phyloP scores from a whole-genome alignment of 2,888 invertebrate genomes.

The Cheilosia scutellata region DNA sequence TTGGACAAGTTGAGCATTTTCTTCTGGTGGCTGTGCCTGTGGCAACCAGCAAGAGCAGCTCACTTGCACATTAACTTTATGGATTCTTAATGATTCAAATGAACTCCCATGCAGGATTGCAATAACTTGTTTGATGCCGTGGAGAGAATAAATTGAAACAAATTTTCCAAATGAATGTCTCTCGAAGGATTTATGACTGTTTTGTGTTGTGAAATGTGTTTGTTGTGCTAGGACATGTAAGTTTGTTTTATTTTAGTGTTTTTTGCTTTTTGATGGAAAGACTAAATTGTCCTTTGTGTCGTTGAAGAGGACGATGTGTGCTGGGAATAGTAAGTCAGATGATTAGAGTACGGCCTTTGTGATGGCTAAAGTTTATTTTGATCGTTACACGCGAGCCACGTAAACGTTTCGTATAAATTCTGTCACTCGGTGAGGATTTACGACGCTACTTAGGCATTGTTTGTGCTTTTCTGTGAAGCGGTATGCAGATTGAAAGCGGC shows the following conservation, averaged over 20 bases:
- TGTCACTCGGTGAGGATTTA: slow-evolving; percentile 61
- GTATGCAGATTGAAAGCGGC: neutral
- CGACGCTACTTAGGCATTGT: slow-evolving; percentile 31
- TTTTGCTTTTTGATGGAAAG: slow-evolving; percentile 46
- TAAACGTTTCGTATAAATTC: slow-evolving; percentile 65
- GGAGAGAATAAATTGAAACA: slow-evolving; percentile 65
- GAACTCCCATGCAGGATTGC: slow-evolving; percentile 52
- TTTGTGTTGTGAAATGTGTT: slow-evolving; percentile 48
- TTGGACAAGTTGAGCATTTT: slow-evolving; percentile 35
- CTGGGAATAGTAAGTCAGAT: slow-evolving; percentile 63
- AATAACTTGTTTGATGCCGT: slow-evolving; percentile 55
- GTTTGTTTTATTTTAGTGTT: slow-evolving; percentile 21
- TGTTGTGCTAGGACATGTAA: slow-evolving; percentile 40
- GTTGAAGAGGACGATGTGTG: slow-evolving; percentile 41
- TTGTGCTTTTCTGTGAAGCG: slow-evolving; percentile 4
- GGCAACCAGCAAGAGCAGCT: slow-evolving; percentile 35
- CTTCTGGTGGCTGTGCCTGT: slow-evolving; percentile 9
- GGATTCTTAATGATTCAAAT: slow-evolving; percentile 73
- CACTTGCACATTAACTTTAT: slow-evolving; percentile 68
- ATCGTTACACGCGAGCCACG: slow-evolving; percentile 57
- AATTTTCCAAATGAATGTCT: slow-evolving; percentile 72
- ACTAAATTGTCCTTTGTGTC: slow-evolving; percentile 28
- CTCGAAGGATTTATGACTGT: slow-evolving; percentile 65
- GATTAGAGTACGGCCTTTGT: slow-evolving; percentile 56
- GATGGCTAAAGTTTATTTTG: slow-evolving; percentile 68